Conservation (phyloP, 2,888 invertebrate species). For the Limnephilus auricula region DNA sequence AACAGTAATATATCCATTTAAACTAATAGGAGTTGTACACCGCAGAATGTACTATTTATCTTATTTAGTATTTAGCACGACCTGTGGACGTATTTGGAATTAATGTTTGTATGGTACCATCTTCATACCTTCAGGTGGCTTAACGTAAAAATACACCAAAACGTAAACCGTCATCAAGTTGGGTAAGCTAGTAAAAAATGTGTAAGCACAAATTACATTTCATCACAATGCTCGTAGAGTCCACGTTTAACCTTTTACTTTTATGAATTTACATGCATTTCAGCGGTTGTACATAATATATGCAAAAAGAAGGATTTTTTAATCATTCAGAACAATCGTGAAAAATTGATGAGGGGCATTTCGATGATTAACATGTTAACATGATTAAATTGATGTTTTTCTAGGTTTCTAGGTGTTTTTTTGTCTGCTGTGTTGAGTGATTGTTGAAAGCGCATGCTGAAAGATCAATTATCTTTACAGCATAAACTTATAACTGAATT, state of each 20-base stretch:
- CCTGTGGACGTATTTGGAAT: not conserved
- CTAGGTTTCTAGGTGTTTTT: not conserved
- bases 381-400: not conserved
- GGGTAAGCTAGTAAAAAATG: not conserved
- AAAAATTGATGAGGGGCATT: not conserved
- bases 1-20: not conserved
- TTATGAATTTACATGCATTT: not conserved
- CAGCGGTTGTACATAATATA: not conserved
- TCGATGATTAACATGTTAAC: not conserved
- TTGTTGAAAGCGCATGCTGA: not conserved
- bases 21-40: not conserved
- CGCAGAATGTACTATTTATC: not conserved
- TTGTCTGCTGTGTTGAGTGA: not conserved
- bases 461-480: not conserved
- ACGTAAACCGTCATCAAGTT: not conserved
- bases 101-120: not conserved
- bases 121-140: conserved; percentile 10
- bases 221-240: not conserved
- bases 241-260: not conserved
- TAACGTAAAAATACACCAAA: not conserved
- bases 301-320: not conserved
- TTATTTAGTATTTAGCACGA: conserved; percentile 9
- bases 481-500: not conserved
- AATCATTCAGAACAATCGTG: not conserved
- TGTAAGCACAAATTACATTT: not conserved